Percentiles rank a stretch among this genome's conserved stretches.
Evolutionary conservation across 2,113 vertebrate species (phyloP).

Genomic region (Probosciger aterrimus): DNA sequence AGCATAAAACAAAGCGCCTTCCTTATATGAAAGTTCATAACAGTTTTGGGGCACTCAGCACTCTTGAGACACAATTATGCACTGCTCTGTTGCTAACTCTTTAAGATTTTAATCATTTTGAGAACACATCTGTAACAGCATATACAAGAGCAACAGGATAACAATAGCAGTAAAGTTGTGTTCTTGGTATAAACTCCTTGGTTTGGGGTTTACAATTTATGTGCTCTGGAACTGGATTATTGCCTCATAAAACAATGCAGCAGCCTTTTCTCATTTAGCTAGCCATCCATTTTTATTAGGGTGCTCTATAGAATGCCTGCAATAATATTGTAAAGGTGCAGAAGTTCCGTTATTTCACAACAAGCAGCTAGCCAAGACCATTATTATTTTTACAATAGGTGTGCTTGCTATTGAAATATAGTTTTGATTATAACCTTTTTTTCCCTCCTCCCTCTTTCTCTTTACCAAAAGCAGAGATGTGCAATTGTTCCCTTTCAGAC

Average conservation of each 20-base stretch:
- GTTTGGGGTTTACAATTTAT: conserved; percentile 30
- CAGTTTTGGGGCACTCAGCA: not conserved
- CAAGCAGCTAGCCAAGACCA: conserved; percentile 40
- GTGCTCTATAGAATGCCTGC: conserved; percentile 27
- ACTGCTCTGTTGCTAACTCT: not conserved
- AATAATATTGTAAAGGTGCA: conserved; percentile 61
- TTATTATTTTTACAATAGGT: conserved; percentile 59
- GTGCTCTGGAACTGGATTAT: conserved; percentile 40
- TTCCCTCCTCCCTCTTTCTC: not conserved
- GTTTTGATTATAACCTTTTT: conserved; percentile 41
- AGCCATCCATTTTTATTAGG: conserved; percentile 56
- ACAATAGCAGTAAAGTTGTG: conserved; percentile 20
- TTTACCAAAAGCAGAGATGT: not conserved
- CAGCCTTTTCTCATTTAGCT: conserved; percentile 49
- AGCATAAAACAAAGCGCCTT: not conserved
- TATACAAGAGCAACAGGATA: conserved; percentile 8
- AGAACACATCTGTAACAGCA: conserved; percentile 17
- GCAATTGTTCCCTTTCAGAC: conserved; percentile 25
- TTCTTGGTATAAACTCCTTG: conserved; percentile 26
- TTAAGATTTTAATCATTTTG: conserved; percentile 42
- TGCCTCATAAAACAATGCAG: conserved; percentile 52
- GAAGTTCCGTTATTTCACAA: conserved; percentile 59
- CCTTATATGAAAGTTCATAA: not conserved
- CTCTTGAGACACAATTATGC: not conserved
- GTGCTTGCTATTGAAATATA: conserved; percentile 24